Conservation (phyloP, 2,113 vertebrate genomes). For the Crocuta crocuta region DNA sequence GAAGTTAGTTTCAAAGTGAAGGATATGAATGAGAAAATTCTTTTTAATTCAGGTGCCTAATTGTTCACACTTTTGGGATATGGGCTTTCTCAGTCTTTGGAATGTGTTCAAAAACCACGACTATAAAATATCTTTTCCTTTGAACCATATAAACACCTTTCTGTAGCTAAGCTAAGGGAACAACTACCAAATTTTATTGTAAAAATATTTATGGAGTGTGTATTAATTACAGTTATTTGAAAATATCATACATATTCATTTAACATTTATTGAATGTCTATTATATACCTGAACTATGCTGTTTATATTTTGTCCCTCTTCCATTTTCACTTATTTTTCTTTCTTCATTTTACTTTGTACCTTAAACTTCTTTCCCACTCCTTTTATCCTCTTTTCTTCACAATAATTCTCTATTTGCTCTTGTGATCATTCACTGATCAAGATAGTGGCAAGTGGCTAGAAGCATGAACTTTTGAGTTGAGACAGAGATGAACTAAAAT, state of each 20-base stretch:
- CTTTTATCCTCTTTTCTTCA: not conserved
- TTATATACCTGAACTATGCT: not conserved
- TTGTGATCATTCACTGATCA: not conserved
- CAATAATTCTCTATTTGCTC: not conserved
- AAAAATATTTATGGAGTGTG: not conserved
- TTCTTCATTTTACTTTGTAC: not conserved
- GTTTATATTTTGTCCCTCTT: not conserved
- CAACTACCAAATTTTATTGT: not conserved
- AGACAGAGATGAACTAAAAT: not conserved
- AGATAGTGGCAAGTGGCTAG: not conserved
- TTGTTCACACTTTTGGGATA: conserved; percentile 10
- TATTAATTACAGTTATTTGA: not conserved
- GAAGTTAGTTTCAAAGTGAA: conserved; percentile 68
- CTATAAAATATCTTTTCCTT: conserved; percentile 53
- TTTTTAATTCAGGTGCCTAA: conserved; percentile 54
- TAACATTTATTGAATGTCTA: not conserved
- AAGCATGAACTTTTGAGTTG: not conserved
- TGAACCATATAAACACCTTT: not conserved
- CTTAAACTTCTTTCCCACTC: not conserved
- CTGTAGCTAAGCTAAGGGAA: conserved; percentile 3
- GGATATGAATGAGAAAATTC: conserved; percentile 62
- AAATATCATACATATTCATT: not conserved
- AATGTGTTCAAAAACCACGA: conserved; percentile 41
- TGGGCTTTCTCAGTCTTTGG: conserved; percentile 18
- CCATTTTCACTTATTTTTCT: not conserved